Evolutionary conservation across 2,113 vertebrate genomes (phyloP), one percentile per base, ranked within the genome.

Genomic region (Poeciliopsis retropinna): DNA sequence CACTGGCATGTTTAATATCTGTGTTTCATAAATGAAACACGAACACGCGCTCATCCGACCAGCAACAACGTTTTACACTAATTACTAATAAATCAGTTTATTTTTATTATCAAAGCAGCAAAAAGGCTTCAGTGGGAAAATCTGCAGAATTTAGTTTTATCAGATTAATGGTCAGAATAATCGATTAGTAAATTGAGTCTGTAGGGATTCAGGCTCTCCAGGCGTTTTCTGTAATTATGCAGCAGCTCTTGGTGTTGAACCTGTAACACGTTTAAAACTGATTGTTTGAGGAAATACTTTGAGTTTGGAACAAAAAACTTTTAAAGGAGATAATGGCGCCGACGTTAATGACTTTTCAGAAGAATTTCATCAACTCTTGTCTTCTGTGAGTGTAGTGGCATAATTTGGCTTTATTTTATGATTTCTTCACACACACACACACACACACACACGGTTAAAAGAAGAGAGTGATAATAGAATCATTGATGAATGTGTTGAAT

Each of bases 401-500:
- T 80, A 70, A 87, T 85, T 88, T 88, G 54, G 69, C 67, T 87
- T 86, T 81, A 84, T 84, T 85, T 88, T 87, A 79, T 73, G 68
- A 74, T 54, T n/a, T 57, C 1, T 10, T n/a, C 71, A 60, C 76
- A 10, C 29, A 1, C 68, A 60, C 76, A 32, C 57, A 34, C 72
- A 74, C 76, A 78, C 41, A 68, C 75, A 60, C 64, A 81, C 73
- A 60, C 47, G 72, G 81, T 70, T 39, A 44, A 80, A 86, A 65
- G 82, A 89, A 88, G 73, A 85, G 76, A 72, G 82, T 75, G 89
- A 90, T 92, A 92, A 92, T 93, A 90, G 90, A 93, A 91, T 91
- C 87, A 90, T 89, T 91, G 91, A 88, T 91, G 91, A 91, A 91
- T 90, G 88, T 88, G 88, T 83, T 87, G 82, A 89, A 87, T 89